Evolutionary conservation across 53 echinoderm and acorn worm genomes (phyloP).

Genomic region (Hippasteria phrygiana): DNA sequence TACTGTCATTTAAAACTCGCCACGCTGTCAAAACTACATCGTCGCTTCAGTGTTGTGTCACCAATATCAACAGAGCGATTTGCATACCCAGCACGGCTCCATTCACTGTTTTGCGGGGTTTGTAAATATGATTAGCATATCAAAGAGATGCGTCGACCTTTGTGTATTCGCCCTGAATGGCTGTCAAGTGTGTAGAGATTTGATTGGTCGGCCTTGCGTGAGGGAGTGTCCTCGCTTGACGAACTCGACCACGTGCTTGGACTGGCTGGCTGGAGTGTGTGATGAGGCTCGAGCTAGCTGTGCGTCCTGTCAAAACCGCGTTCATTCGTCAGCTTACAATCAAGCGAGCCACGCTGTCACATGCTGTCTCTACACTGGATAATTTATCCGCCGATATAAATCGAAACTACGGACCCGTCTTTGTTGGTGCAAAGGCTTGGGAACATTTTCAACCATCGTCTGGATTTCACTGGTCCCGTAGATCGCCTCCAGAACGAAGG

Average conservation of each 20-base stretch:
- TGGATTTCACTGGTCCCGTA: background rate
- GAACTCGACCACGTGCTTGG: constrained; percentile 33
- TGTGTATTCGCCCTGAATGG: constrained; percentile 18
- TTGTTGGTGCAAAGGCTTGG: constrained; percentile 26
- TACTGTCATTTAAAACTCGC: constrained; percentile 1
- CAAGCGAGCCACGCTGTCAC: constrained; percentile 16
- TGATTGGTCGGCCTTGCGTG: constrained; percentile 23
- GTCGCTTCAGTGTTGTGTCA: constrained; percentile 26
- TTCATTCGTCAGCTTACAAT: background rate
- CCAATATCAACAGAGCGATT: background rate
- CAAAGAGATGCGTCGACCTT: background rate
- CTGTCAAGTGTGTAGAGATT: constrained; percentile 47
- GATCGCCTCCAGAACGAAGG: background rate
- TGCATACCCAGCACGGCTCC: constrained; percentile 11
- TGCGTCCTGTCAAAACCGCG: constrained; percentile 1
- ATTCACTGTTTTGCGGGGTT: constrained; percentile 52
- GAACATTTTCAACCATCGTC: background rate
- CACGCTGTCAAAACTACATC: constrained; percentile 19
- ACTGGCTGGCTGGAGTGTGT: background rate
- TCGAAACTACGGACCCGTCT: background rate
- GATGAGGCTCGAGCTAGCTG: background rate
- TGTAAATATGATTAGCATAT: constrained; percentile 54
- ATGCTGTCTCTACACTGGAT: background rate
- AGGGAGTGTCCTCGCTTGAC: constrained; percentile 23
- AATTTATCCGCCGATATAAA: background rate